A percentile compares a stretch with the other conserved stretches of the same genome.
Conservation (phyloP, 2,888 invertebrate genomes). For the Erebia aethiops region DNA sequence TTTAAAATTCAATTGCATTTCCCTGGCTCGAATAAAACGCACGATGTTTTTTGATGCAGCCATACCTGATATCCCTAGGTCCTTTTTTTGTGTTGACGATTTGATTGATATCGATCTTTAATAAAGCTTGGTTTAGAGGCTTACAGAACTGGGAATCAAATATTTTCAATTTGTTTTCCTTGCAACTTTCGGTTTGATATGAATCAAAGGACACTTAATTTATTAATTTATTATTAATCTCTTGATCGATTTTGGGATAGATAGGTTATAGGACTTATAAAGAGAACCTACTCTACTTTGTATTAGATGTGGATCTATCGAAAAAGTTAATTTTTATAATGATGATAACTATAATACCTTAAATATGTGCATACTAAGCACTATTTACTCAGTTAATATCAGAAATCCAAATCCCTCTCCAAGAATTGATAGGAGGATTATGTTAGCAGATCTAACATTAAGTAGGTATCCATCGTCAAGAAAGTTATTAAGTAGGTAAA, state of each 20-base stretch:
- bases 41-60: neutral
- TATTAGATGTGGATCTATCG: no score
- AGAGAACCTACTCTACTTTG: no score
- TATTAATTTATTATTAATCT: no score
- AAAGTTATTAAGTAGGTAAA: constrained; percentile 20
- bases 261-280: no score
- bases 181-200: neutral
- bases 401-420: neutral
- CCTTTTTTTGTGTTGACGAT: constrained; percentile 12
- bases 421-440: neutral
- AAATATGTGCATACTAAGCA: no score
- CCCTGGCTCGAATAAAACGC: neutral
- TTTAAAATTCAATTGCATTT: constrained; percentile 26
- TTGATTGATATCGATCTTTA: constrained; percentile 14
- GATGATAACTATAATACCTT: no score
- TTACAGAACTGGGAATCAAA: no score
- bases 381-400: neutral
- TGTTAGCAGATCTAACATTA: neutral
- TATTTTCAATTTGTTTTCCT: neutral
- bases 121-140: neutral
- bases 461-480: constrained; percentile 10
- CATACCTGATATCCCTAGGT: neutral
- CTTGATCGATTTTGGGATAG: no score
- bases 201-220: no score
- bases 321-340: no score